phyloP scores from a whole-genome alignment of 2,888 invertebrate genomes.

The Noctua fimbriata region DNA sequence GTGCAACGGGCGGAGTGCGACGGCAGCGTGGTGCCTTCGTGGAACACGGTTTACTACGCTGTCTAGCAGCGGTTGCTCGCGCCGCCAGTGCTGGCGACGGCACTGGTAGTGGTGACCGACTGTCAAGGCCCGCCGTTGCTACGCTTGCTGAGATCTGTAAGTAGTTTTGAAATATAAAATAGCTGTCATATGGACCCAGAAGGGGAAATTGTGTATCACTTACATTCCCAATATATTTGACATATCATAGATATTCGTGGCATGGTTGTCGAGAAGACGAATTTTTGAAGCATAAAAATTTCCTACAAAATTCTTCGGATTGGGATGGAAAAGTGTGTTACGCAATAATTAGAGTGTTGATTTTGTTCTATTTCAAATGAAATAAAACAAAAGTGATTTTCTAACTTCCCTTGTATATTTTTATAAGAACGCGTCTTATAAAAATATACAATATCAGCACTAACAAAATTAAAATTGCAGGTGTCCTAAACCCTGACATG shows the following conservation, averaged over 20 bases:
- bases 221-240: neutral
- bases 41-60: constrained; percentile 94
- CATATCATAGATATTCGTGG: neutral
- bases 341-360: neutral
- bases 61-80: constrained; percentile 94
- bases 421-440: too few relatives aligned
- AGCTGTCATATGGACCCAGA: neutral
- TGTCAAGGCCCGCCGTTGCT: constrained; percentile 96
- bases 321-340: neutral
- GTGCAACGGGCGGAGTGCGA: constrained; percentile 91
- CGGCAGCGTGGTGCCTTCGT: constrained; percentile 93
- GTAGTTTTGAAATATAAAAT: constrained; percentile 61
- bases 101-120: constrained; percentile 94
- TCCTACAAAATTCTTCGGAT: neutral
- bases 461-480: constrained; percentile 76
- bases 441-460: too few relatives aligned
- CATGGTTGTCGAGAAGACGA: neutral
- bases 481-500: constrained; percentile 95
- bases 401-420: too few relatives aligned
- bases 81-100: constrained; percentile 94
- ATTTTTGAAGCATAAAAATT: neutral
- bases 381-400: neutral
- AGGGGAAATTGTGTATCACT: neutral
- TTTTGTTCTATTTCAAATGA: neutral
- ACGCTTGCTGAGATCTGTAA: constrained; percentile 96